phyloP scores from a whole-genome alignment of 2,797 vertebrate genomes.

The Takifugu rubripes region DNA sequence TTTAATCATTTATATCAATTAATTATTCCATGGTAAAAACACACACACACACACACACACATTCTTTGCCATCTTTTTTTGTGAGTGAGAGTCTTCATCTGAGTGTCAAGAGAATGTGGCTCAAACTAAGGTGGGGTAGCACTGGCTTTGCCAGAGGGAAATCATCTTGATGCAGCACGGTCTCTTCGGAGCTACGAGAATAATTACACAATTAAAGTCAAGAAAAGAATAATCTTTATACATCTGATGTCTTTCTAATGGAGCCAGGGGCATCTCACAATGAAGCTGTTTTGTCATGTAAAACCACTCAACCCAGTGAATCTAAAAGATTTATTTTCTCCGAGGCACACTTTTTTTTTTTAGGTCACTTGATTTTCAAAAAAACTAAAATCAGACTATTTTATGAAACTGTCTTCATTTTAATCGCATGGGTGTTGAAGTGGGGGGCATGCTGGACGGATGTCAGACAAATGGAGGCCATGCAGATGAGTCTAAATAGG shows the following conservation, averaged over 20 bases:
- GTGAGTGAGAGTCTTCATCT: constrained; percentile 62
- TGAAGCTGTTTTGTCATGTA: constrained; percentile 76
- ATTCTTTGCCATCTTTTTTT: constrained; percentile 80
- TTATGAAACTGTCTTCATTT: too few relatives aligned
- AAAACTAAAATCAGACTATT: too few relatives aligned
- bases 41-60: constrained; percentile 47
- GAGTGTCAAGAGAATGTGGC: constrained; percentile 80
- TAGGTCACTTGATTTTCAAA: too few relatives aligned
- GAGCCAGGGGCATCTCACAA: constrained; percentile 70
- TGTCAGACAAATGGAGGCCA: constrained; percentile 55
- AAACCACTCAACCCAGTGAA: constrained; percentile 66
- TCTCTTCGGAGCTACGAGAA: constrained; percentile 82
- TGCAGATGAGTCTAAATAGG: constrained; percentile 65
- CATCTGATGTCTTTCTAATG: constrained; percentile 87
- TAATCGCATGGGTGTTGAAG: too few relatives aligned
- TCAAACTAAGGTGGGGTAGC: constrained; percentile 86
- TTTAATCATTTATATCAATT: constrained; percentile 99
- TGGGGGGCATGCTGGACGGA: constrained; percentile 4
- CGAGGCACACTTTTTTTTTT: too few relatives aligned
- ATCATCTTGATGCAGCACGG: constrained; percentile 84
- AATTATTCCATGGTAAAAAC: constrained; percentile 95
- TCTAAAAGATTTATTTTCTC: constrained; percentile 54
- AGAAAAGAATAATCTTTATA: constrained; percentile 89
- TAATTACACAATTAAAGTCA: constrained; percentile 96
- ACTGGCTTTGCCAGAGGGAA: constrained; percentile 88